Evolutionary conservation across 1,140 invertebrate species (phyloP), one percentile per base, ranked within the genome.

Genomic region (Drosophila mauritiana): DNA sequence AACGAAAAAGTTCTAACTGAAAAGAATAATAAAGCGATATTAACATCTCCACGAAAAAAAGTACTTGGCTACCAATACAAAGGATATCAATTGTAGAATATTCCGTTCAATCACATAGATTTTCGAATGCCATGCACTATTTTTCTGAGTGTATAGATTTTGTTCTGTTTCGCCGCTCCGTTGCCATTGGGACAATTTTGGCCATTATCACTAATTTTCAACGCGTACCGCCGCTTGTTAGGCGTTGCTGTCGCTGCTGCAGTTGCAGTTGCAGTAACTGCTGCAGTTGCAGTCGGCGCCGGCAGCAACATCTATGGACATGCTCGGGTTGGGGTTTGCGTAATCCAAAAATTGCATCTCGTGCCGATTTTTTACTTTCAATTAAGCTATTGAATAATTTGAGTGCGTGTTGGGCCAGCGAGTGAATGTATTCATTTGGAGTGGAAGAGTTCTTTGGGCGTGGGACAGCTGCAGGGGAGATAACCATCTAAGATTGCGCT

Each of bases 301-400:
- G 45, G 25, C 70, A 31, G 57, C 59, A 25, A 73, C 61, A 36
- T 61, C 42, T 70, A 70, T 70, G 67, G 49, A 86, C 82, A 86
- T 86, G 83, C 53, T 58, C 56, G 51, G 64, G 77, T 51, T 56
- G 48, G 53, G 67, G 67, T 83, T 88, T 88, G 84, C 84, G 84
- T 88, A 88, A 88, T 88, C 84, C 53, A 80, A 88, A 68, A 89
- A 80, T 88, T 88, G 84, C 86, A 89, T 70, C 80, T 82, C 84
- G 84, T 83, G 72, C 74, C 59, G 84, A 80, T 77, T 88, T 78
- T 78, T 53, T 78, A 89, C 84, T 88, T 88, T 88, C 84, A 88
- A 88, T 88, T 88, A 88, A 89, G 77, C 84, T 77, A 88, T 88
- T 88, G 84, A 88, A 88, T 89, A 88, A 89, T 89, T 89, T 75